phyloP scores from a whole-genome alignment of 2,888 invertebrate species.

The Stenodema calcarata region DNA sequence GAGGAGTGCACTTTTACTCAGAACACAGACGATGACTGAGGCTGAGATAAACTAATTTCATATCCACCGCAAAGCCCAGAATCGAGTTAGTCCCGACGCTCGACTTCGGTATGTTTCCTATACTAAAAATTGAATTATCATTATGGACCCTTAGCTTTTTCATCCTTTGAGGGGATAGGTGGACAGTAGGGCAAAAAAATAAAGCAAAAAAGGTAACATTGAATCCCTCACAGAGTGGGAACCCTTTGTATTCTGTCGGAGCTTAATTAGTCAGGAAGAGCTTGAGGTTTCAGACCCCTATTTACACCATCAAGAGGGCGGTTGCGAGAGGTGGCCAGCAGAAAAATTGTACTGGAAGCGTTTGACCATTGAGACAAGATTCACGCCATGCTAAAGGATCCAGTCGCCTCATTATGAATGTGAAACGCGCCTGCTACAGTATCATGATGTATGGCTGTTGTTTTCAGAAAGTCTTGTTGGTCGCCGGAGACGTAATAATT shows the following conservation, averaged over 20 bases:
- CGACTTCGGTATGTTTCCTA: slow-evolving; percentile 6
- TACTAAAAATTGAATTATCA: slow-evolving; percentile 3
- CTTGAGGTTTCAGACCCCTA: neutral
- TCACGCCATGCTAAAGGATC: neutral
- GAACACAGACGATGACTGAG: neutral
- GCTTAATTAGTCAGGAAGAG: slow-evolving; percentile 26
- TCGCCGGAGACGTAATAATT: no score
- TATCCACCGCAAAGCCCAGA: neutral
- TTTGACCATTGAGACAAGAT: neutral
- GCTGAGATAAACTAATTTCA: slow-evolving; percentile 19
- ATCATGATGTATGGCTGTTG: no score
- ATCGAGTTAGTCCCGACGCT: slow-evolving; percentile 5
- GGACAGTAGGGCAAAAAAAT: neutral
- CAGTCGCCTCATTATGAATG: neutral
- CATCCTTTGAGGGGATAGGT: neutral
- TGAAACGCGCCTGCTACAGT: neutral
- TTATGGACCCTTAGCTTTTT: slow-evolving; percentile 19
- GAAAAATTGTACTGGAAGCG: neutral
- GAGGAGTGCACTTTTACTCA: neutral
- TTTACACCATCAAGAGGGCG: neutral
- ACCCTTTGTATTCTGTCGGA: slow-evolving; percentile 1
- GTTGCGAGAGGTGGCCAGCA: neutral
- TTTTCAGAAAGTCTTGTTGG: no score
- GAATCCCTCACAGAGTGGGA: neutral
- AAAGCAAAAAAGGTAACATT: neutral